Evolutionary conservation across 92 coral and sea anemone species (phyloP).

Genomic region (Pocillopora grandis): DNA sequence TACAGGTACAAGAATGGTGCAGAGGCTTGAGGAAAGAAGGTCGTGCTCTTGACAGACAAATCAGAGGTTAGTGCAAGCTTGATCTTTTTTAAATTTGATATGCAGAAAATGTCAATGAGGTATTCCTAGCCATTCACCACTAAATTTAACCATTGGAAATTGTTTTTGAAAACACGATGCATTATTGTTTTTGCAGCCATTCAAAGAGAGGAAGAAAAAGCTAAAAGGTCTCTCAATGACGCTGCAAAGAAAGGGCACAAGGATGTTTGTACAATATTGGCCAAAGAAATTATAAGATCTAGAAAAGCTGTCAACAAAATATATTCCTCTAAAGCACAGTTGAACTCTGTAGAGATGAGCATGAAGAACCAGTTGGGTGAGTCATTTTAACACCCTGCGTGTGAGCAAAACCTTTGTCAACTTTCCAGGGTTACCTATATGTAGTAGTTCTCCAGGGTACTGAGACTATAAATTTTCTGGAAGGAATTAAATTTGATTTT

Average conservation of each 20-base stretch:
- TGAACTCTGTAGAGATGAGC: conserved; percentile 93
- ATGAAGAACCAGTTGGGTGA: conserved; percentile 96
- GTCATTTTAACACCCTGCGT: not conserved
- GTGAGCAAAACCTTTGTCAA: too few species aligned
- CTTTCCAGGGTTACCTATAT: too few species aligned
- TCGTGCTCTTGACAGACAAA: conserved; percentile 85
- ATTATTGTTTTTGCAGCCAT: conserved; percentile 56
- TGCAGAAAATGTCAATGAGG: not conserved
- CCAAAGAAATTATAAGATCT: conserved; percentile 85
- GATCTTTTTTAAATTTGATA: not conserved
- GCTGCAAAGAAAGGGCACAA: conserved; percentile 94
- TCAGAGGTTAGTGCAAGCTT: conserved; percentile 63
- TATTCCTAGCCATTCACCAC: not conserved
- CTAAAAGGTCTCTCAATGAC: conserved; percentile 76
- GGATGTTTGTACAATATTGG: conserved; percentile 87
- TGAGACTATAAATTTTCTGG: too few species aligned
- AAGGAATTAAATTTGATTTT: too few species aligned
- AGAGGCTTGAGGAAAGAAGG: conserved; percentile 79
- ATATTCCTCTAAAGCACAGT: conserved; percentile 93
- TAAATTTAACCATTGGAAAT: not conserved
- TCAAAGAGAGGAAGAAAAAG: conserved; percentile 86
- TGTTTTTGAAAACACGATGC: not conserved
- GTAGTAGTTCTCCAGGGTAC: too few species aligned
- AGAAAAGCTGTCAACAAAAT: conserved; percentile 89
- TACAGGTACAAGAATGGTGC: conserved; percentile 94